These are phyloP conservation scores for Ennomos quercinarius DNA, from an alignment of 2,888 invertebrate genomes.

Conservation along the genomic window DNA sequence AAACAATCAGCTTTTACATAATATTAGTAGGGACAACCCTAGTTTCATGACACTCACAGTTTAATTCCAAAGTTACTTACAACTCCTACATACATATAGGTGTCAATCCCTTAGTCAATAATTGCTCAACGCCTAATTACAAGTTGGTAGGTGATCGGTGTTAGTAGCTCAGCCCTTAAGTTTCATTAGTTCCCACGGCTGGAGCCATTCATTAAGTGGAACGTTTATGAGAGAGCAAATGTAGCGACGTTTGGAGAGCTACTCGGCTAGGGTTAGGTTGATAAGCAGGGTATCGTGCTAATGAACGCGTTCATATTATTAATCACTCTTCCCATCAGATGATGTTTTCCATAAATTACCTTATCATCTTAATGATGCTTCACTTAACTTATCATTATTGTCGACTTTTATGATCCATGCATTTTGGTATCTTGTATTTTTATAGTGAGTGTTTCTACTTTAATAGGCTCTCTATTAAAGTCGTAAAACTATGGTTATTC, in stretches of 20 bases:
- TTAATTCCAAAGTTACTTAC: conserved; percentile 15
- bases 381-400: too few relatives aligned
- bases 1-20: too few relatives aligned
- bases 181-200: conserved; percentile 38
- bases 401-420: too few relatives aligned
- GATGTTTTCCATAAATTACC: too few relatives aligned
- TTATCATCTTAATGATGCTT: too few relatives aligned
- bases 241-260: conserved; percentile 27
- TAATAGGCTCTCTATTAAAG: too few relatives aligned
- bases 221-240: conserved; percentile 25
- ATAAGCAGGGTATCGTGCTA: conserved; percentile 10
- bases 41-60: neutral
- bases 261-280: conserved; percentile 11
- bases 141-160: conserved; percentile 33
- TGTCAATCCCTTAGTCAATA: conserved; percentile 31
- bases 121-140: conserved; percentile 41
- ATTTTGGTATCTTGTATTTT: too few relatives aligned
- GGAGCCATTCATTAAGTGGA: conserved; percentile 31
- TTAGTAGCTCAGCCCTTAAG: conserved; percentile 30
- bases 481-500: too few relatives aligned
- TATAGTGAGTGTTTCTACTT: too few relatives aligned
- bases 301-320: neutral
- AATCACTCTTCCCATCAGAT: too few relatives aligned
- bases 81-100: conserved; percentile 12
- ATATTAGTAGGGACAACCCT: too few relatives aligned